phyloP scores from a whole-genome alignment of 2,113 vertebrate genomes.

The Paramisgurnus dabryanus region DNA sequence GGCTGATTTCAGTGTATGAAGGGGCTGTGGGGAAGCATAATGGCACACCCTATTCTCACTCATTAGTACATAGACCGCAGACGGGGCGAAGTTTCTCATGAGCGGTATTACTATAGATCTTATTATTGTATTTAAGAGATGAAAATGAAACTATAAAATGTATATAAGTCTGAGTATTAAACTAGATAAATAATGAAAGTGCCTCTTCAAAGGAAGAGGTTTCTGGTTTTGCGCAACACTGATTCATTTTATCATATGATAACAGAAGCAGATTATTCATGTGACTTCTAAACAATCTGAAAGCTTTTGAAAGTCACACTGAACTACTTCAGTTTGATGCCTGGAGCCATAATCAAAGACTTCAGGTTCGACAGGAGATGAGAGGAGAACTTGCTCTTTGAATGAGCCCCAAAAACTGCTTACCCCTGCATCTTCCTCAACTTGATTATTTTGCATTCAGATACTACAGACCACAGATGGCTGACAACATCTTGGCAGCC shows the following conservation, averaged over 20 bases:
- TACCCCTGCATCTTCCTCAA: slow-evolving; percentile 40
- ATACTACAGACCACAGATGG: slow-evolving; percentile 33
- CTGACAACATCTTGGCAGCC: slow-evolving; percentile 42
- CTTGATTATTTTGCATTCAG: slow-evolving; percentile 35
- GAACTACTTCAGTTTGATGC: slow-evolving; percentile 20
- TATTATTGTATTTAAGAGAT: not conserved
- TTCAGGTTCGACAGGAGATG: slow-evolving; percentile 31
- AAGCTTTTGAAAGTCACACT: slow-evolving; percentile 31
- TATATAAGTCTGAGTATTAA: not conserved
- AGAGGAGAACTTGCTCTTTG: slow-evolving; percentile 29
- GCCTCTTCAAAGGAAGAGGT: not conserved
- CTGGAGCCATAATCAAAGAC: slow-evolving; percentile 47
- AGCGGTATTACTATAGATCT: not conserved
- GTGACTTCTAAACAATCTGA: slow-evolving; percentile 6
- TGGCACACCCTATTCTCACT: slow-evolving; percentile 22
- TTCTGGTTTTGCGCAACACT: not conserved
- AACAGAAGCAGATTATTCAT: not conserved
- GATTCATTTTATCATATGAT: not conserved
- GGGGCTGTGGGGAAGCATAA: slow-evolving; percentile 46
- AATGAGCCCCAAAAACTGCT: slow-evolving; percentile 37
- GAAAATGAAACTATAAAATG: not conserved
- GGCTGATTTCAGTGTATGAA: slow-evolving; percentile 47
- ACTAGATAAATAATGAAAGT: not conserved
- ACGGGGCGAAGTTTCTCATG: not conserved
- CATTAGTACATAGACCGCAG: slow-evolving; percentile 37